Conservation (phyloP, 2,797 vertebrate genomes). For the Peromyscus aztecus region DNA sequence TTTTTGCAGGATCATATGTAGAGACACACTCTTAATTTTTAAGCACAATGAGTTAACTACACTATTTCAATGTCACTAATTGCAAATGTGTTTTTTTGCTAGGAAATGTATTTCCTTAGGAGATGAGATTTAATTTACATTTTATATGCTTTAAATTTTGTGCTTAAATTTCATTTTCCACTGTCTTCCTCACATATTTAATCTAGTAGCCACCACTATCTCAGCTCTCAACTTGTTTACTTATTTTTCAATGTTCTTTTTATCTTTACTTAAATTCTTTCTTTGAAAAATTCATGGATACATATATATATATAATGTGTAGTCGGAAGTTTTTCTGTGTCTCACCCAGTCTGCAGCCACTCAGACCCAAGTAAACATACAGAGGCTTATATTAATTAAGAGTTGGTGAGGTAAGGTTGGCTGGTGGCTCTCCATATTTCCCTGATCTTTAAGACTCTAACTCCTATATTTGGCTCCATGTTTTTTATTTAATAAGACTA, state of each 20-base stretch:
- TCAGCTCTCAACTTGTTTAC: constrained; percentile 17
- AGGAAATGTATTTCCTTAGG: not conserved
- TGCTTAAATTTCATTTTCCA: constrained; percentile 22
- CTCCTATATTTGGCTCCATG: too few species aligned
- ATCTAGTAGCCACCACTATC: not conserved
- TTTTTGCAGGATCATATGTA: not conserved
- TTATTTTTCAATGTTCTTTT: not conserved
- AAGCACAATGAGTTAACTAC: not conserved
- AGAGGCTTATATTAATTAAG: too few species aligned
- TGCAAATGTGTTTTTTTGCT: constrained; percentile 20
- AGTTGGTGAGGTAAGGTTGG: too few species aligned
- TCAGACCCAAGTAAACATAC: too few species aligned
- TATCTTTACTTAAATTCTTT: not conserved
- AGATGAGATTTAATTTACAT: not conserved
- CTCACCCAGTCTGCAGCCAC: too few species aligned
- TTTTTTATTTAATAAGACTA: too few species aligned
- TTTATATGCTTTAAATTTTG: not conserved
- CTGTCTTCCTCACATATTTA: not conserved
- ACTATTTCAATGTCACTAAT: constrained; percentile 31
- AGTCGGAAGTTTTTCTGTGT: too few species aligned
- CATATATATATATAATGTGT: not conserved
- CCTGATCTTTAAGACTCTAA: too few species aligned
- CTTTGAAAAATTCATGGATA: not conserved
- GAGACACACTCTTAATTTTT: not conserved
- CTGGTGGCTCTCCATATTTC: too few species aligned